Percentiles rank a stretch among this genome's conserved stretches.
Evolutionary conservation across 1,140 invertebrate genomes (phyloP).

Genomic region (Polyergus mexicanus): DNA sequence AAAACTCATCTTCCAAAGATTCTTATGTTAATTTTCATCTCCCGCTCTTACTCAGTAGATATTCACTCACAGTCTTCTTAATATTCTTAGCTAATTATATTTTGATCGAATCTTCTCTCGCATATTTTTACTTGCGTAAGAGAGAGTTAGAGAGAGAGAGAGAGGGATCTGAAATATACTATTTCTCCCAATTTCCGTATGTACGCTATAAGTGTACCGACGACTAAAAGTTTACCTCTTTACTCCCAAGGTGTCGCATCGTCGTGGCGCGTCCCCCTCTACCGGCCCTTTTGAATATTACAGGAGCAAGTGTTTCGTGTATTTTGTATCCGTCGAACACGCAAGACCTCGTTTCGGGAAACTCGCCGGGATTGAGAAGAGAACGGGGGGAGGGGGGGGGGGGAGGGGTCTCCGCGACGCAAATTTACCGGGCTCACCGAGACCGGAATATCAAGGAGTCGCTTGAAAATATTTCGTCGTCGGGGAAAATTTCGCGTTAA

Average conservation of each 20-base stretch:
- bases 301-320: conserved; percentile 18
- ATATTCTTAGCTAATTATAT: conserved; percentile 41
- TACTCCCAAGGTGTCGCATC: neutral
- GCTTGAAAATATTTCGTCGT: neutral
- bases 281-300: conserved; percentile 50
- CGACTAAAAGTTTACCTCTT: neutral
- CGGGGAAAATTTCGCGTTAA: neutral
- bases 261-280: neutral
- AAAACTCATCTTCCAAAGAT: conserved; percentile 14
- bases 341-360: neutral
- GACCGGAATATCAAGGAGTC: conserved; percentile 9
- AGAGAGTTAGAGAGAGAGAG: neutral
- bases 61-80: too few relatives aligned
- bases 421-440: neutral
- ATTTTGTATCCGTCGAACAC: conserved; percentile 38
- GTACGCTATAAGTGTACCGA: neutral
- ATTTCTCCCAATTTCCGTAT: neutral
- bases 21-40: conserved; percentile 25
- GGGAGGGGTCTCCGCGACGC: neutral
- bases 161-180: neutral
- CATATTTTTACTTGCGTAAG: neutral
- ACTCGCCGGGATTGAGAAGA: conserved; percentile 3
- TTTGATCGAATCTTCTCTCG: conserved; percentile 20
- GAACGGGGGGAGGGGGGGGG: too few relatives aligned
- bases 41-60: conserved; percentile 1